Evolutionary conservation across 2,113 vertebrate genomes (phyloP).

Genomic region (Ariopsis seemanni): DNA sequence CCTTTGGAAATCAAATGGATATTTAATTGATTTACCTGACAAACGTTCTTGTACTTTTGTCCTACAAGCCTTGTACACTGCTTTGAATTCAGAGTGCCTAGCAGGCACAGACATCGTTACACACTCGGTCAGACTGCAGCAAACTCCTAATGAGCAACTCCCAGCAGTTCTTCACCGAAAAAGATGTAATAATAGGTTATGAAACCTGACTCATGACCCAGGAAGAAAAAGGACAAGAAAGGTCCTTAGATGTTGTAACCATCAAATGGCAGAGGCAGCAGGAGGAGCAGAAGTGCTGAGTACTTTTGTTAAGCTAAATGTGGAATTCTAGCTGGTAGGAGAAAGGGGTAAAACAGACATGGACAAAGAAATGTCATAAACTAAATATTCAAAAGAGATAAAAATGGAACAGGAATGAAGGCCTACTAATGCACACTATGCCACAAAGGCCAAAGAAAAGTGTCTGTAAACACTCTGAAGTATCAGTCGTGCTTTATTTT

Average conservation of each 20-base stretch:
- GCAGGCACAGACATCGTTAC: conserved; percentile 21
- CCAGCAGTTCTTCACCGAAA: conserved; percentile 7
- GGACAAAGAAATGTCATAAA: background rate
- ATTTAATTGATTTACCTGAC: conserved; percentile 42
- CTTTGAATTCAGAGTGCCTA: conserved; percentile 30
- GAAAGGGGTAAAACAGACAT: background rate
- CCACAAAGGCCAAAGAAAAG: background rate
- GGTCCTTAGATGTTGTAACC: conserved; percentile 1
- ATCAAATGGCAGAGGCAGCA: background rate
- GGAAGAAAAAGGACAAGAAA: conserved; percentile 7
- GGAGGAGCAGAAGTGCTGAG: background rate
- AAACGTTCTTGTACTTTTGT: conserved; percentile 39
- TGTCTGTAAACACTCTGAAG: background rate
- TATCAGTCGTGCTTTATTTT: background rate
- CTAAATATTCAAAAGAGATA: background rate
- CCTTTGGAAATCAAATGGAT: conserved; percentile 16
- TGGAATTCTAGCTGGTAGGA: background rate
- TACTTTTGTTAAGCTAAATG: background rate
- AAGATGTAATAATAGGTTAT: conserved; percentile 31
- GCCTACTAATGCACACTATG: background rate
- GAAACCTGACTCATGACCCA: conserved; percentile 17
- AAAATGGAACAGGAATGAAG: background rate
- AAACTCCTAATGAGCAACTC: conserved; percentile 32
- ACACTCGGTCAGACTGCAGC: conserved; percentile 17
- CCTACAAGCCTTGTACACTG: conserved; percentile 18